Conservation (phyloP, 2,888 invertebrate species). For the Platycheirus rosarum region DNA sequence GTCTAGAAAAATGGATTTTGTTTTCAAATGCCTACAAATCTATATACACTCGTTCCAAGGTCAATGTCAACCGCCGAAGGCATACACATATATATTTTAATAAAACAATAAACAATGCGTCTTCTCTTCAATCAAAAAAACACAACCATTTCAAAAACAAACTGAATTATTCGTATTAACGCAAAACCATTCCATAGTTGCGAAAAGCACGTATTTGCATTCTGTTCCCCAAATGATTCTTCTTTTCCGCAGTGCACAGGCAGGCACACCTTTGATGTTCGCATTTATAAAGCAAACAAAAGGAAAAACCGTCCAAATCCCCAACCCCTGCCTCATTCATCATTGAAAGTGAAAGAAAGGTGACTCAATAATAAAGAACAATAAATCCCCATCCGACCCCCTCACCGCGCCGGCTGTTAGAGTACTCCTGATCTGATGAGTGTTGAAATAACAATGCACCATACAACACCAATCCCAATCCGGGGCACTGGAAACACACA, state of each 20-base stretch:
- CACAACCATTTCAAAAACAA: no score
- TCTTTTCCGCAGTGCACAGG: conserved; percentile 28
- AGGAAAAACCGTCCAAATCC: background rate
- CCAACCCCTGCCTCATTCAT: background rate
- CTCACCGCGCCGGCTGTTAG: background rate
- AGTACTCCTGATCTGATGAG: background rate
- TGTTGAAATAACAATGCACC: conserved; percentile 61
- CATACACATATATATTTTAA: no score
- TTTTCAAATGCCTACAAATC: no score
- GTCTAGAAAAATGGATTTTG: no score
- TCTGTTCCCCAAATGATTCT: conserved; percentile 27
- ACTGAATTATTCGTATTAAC: conserved; percentile 34
- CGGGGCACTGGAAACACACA: conserved; percentile 16
- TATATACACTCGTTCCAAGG: no score
- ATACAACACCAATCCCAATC: conserved; percentile 50
- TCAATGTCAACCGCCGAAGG: no score
- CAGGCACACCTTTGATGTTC: conserved; percentile 38
- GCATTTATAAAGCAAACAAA: conserved; percentile 47
- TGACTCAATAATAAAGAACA: conserved; percentile 55
- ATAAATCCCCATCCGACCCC: conserved; percentile 48
- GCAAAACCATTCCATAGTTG: conserved; percentile 9
- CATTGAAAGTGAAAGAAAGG: conserved; percentile 51
- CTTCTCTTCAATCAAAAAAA: no score
- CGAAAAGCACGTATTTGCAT: conserved; percentile 24
- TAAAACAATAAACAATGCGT: no score